Base-by-base conservation (phyloP, 2,888 invertebrate genomes). In the Lithophane ornitopus region DNA sequence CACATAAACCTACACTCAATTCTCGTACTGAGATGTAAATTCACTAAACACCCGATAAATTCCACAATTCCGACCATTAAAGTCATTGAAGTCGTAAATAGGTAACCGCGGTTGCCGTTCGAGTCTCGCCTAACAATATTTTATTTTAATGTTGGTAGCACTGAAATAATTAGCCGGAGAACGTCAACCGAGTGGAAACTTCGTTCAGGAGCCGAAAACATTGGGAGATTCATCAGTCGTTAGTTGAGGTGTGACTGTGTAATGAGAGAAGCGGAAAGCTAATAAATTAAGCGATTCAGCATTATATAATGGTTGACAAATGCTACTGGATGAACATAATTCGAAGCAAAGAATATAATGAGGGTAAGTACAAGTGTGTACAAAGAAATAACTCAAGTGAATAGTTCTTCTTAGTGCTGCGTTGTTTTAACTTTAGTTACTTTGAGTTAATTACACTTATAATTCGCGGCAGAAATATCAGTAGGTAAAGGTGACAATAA, bases 31-130 rank as follows among this genome's bases (percentile, higher is more conserved):
- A 81, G 79, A 84, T 82, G 80, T 74, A 78, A 84, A 88, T 88
- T 80, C 80, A 86, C 78, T 82, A 82, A 80, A 82, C 88, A 86
- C 77, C 72, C 76, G 74, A 86, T 86, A 86, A 86, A 86, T 86
- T 86, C 44, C 59, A 63, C 73, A 82, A 86, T 86, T 83, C 54
- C 80, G 62, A 46, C 86, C 85, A 74, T 86, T 84, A 86, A 84
- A 82, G 83, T 78, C 83, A 68, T 82, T 82, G 61, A 73, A 82
- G 78, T 78, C 76, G 85, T 86, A 82, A 88, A 88, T 88, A 88
- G 82, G 82, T 82, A 81, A 77, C 85, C 86, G 70, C 69, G 66
- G 82, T 80, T 75, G 70, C 85, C 74, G 72, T 71, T 81, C 69
- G 34, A 72, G 26, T 52, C 61, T 69, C 56, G 63, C 70, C 74